Evolutionary conservation across 2,888 invertebrate species (phyloP).

Genomic region (Plutella xylostella): DNA sequence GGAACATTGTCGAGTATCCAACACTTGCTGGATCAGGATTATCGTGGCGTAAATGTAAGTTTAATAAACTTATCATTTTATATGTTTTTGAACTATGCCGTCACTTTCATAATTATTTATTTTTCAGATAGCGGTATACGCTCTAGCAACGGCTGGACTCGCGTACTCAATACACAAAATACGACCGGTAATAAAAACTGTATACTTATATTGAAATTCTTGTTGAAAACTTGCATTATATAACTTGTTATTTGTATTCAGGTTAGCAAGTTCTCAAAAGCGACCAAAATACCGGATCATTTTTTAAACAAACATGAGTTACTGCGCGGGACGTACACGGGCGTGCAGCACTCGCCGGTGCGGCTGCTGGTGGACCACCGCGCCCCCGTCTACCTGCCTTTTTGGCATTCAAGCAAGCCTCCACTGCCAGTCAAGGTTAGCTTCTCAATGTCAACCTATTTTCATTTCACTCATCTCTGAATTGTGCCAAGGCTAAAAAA

Average conservation of each 20-base stretch:
- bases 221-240: background rate
- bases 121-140: conserved; percentile 70
- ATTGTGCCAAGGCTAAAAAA: conserved; percentile 12
- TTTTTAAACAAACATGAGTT: conserved; percentile 64
- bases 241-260: conserved; percentile 29
- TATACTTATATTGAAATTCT: background rate
- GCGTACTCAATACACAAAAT: conserved; percentile 68
- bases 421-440: conserved; percentile 65
- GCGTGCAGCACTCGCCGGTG: conserved; percentile 61
- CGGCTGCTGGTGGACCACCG: conserved; percentile 67
- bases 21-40: conserved; percentile 50
- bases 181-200: conserved; percentile 63
- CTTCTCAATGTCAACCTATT: conserved; percentile 9
- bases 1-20: conserved; percentile 41
- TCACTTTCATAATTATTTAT: conserved; percentile 16
- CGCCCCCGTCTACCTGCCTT: conserved; percentile 65
- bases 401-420: conserved; percentile 61
- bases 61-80: background rate
- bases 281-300: conserved; percentile 67
- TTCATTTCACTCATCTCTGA: background rate
- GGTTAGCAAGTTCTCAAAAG: conserved; percentile 73
- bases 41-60: conserved; percentile 60
- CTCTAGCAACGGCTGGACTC: conserved; percentile 67
- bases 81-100: background rate
- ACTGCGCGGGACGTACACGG: conserved; percentile 58